These are phyloP conservation scores for Girardinus metallicus DNA, from an alignment of 2,797 vertebrate species.

Conservation along the genomic window DNA sequence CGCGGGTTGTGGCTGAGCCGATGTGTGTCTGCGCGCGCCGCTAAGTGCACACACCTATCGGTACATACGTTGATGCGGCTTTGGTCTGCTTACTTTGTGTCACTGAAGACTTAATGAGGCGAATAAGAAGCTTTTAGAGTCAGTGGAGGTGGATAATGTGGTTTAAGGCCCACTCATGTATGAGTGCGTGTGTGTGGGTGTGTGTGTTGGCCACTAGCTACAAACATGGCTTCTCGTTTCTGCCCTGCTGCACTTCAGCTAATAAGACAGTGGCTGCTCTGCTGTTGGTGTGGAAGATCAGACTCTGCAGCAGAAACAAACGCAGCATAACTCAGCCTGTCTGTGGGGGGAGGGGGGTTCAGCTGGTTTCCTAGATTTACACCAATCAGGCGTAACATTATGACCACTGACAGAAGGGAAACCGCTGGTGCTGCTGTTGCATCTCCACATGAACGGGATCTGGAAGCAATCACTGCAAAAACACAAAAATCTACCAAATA, in stretches of 20 bases:
- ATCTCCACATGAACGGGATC: background rate
- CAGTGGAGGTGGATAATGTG: constrained; percentile 80
- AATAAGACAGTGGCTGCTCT: constrained; percentile 45
- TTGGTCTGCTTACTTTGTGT: constrained; percentile 77
- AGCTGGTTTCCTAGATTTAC: background rate
- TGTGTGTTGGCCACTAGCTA: constrained; percentile 55
- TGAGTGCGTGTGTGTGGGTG: background rate
- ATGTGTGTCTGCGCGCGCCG: constrained; percentile 30
- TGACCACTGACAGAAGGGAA: background rate
- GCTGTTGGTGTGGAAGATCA: constrained; percentile 12
- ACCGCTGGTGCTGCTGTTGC: background rate
- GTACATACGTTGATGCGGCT: constrained; percentile 44
- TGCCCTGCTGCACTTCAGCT: constrained; percentile 62
- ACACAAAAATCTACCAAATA: too few species aligned
- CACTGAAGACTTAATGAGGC: constrained; percentile 83
- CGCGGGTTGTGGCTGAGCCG: constrained; percentile 43
- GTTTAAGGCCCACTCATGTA: constrained; percentile 60
- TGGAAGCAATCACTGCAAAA: background rate
- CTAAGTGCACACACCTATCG: constrained; percentile 27
- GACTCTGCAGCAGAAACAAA: constrained; percentile 17
- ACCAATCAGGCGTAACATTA: constrained; percentile 1
- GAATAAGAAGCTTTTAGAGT: constrained; percentile 82
- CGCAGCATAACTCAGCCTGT: constrained; percentile 2
- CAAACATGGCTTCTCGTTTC: constrained; percentile 51
- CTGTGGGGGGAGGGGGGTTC: background rate